Percentiles rank a stretch among this genome's conserved stretches.
Conservation (phyloP, 2,797 vertebrate genomes). For the Spea hammondii region DNA sequence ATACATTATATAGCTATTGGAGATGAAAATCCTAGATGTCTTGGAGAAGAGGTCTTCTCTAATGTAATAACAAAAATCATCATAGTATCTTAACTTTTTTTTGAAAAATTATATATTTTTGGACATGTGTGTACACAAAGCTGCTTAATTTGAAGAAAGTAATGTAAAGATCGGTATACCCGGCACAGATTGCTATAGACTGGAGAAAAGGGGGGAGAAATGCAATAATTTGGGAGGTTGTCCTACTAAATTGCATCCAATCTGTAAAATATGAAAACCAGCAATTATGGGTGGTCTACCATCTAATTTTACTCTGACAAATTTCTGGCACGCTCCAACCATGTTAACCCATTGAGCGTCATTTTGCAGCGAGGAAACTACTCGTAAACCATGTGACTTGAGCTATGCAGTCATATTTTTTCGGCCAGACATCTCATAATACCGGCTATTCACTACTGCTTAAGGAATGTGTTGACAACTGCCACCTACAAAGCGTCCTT, state of each 20-base stretch:
- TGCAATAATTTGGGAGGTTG: neutral
- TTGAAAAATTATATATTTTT: no score
- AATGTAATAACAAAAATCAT: no score
- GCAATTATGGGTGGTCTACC: conserved; percentile 43
- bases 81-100: no score
- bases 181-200: conserved; percentile 2
- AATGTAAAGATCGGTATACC: neutral
- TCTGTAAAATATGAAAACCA: conserved; percentile 22
- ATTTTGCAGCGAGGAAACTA: conserved; percentile 22
- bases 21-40: no score
- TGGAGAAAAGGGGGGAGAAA: neutral
- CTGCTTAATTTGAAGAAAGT: neutral
- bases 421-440: conserved; percentile 42
- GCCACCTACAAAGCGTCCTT: conserved; percentile 48
- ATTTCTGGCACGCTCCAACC: conserved; percentile 23
- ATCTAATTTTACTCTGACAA: conserved; percentile 35
- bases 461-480: conserved; percentile 52
- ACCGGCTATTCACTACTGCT: conserved; percentile 39
- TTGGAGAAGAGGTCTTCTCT: no score
- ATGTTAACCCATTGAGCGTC: conserved; percentile 27
- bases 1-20: no score
- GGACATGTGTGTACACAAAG: neutral
- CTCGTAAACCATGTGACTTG: conserved; percentile 21
- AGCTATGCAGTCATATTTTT: conserved; percentile 34
- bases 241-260: neutral